Evolutionary conservation across 1,140 invertebrate species (phyloP).

Genomic region (Nasonia longicornis): DNA sequence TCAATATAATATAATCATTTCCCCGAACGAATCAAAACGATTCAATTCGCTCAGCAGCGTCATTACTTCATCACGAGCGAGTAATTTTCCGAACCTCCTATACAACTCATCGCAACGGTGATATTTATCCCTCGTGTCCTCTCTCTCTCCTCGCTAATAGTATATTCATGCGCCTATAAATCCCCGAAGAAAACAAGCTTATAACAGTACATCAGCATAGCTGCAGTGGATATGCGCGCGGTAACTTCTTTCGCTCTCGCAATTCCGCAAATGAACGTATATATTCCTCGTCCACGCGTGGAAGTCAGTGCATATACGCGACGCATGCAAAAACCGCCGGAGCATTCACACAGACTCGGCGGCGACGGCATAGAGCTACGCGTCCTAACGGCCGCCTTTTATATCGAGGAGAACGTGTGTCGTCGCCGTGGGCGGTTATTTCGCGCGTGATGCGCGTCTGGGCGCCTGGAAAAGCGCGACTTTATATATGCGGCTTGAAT

Average conservation of each 20-base stretch:
- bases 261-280: constrained; percentile 10
- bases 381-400: not conserved
- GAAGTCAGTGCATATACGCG: not conserved
- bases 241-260: constrained; percentile 6
- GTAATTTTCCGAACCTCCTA: not conserved
- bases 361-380: not conserved
- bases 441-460: constrained; percentile 5
- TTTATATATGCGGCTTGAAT: constrained; percentile 7
- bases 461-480: constrained; percentile 5
- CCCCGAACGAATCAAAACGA: not conserved
- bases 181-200: constrained; percentile 5
- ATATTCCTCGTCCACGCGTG: not conserved
- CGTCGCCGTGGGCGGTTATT: constrained; percentile 10
- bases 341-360: not conserved
- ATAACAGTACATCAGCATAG: constrained; percentile 10
- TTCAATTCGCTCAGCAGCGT: not conserved
- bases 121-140: not conserved
- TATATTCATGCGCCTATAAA: constrained; percentile 1
- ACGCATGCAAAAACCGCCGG: not conserved
- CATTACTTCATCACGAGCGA: not conserved
- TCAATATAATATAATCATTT: not conserved
- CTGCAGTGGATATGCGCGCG: not conserved
- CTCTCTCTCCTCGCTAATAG: not conserved
- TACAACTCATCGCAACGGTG: not conserved
- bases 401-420: constrained; percentile 5